A percentile compares a stretch with the other conserved stretches of the same genome.
Evolutionary conservation across 1,140 invertebrate genomes (phyloP).

Genomic region (Pseudomyrmex dendroicus): DNA sequence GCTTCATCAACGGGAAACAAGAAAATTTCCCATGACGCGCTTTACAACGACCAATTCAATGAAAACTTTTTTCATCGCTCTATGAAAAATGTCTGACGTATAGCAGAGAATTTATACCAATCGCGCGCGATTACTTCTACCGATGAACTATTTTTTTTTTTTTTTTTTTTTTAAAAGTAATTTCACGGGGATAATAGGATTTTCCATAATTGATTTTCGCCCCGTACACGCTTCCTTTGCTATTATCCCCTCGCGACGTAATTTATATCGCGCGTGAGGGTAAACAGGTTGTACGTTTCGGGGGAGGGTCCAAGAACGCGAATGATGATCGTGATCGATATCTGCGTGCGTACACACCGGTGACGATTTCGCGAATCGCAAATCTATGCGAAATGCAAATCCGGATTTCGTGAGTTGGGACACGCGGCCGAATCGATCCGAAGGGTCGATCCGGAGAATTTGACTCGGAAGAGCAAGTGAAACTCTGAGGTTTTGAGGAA

Average conservation of each 20-base stretch:
- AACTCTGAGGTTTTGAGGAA: conserved; percentile 46
- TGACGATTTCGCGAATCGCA: conserved; percentile 40
- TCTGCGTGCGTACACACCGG: background rate
- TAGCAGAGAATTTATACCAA: too few species aligned
- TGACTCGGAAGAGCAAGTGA: conserved; percentile 38
- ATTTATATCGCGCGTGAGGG: conserved; percentile 10
- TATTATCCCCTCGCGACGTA: background rate
- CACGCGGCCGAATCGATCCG: conserved; percentile 33
- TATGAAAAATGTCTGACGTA: background rate
- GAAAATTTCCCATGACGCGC: background rate
- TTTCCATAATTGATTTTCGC: background rate
- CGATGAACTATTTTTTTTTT: too few species aligned
- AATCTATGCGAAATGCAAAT: conserved; percentile 35
- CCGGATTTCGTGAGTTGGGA: conserved; percentile 33
- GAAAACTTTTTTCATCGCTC: conserved; percentile 9
- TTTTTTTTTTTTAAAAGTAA: background rate
- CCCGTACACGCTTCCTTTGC: background rate
- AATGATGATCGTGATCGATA: conserved; percentile 4
- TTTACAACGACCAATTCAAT: background rate
- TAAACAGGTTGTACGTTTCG: background rate
- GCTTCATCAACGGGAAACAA: conserved; percentile 34
- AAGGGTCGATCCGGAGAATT: background rate
- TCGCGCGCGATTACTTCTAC: too few species aligned
- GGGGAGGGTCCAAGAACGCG: background rate
- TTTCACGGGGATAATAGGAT: background rate